phyloP scores from a whole-genome alignment of 2,113 vertebrate genomes.

The Halichoerus grypus region DNA sequence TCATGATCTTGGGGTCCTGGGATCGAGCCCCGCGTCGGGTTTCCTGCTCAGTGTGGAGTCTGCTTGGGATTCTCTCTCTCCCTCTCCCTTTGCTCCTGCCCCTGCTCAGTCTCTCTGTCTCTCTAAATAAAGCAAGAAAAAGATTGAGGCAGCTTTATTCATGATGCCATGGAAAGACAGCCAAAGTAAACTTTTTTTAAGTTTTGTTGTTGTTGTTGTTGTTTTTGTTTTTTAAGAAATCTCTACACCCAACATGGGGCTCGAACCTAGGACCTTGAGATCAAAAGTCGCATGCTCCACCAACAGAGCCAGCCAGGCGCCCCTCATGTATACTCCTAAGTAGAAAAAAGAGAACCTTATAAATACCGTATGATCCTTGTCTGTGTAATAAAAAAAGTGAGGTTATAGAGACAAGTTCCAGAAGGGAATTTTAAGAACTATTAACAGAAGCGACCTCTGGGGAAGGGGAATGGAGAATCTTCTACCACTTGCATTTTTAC shows the following conservation, averaged over 20 bases:
- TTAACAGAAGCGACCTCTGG: background rate
- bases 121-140: background rate
- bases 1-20: background rate
- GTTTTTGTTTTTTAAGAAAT: background rate
- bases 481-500: background rate
- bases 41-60: too few species aligned
- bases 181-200: background rate
- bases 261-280: background rate
- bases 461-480: background rate
- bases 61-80: background rate
- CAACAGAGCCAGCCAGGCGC: background rate
- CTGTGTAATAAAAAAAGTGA: background rate
- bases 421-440: conserved; percentile 25
- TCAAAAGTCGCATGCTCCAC: background rate
- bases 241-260: background rate
- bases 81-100: background rate
- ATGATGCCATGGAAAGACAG: background rate
- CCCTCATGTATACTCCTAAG: background rate
- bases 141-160: background rate
- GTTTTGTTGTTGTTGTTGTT: background rate
- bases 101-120: background rate
- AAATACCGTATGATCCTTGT: background rate
- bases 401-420: background rate
- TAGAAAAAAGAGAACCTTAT: background rate
- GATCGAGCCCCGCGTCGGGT: background rate